A percentile compares a stretch with the other conserved stretches of the same genome.
Conservation (phyloP, 2,113 vertebrate genomes). For the Chamaea fasciata region DNA sequence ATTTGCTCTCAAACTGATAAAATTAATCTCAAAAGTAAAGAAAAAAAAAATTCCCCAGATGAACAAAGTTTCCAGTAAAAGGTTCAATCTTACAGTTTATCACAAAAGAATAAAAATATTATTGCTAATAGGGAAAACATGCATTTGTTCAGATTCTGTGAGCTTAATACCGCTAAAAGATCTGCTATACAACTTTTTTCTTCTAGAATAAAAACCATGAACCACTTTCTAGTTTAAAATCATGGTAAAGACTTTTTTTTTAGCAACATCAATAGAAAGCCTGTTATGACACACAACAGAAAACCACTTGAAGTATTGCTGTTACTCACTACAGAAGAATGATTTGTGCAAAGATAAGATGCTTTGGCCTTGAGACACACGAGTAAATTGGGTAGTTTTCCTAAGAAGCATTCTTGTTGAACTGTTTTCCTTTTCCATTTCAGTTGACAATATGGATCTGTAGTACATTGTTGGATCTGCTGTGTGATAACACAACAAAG, state of each 20-base stretch:
- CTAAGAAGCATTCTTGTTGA: constrained; percentile 58
- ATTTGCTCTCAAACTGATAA: background rate
- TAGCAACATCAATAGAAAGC: constrained; percentile 4
- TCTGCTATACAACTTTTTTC: background rate
- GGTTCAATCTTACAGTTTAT: background rate
- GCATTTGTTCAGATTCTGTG: background rate
- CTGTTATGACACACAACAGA: constrained; percentile 45
- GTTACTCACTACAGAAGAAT: constrained; percentile 54
- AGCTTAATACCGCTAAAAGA: background rate
- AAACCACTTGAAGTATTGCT: constrained; percentile 42
- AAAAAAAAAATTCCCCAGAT: background rate
- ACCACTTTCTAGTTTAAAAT: constrained; percentile 5
- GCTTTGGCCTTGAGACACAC: constrained; percentile 59
- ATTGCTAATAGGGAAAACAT: background rate
- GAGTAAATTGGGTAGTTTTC: constrained; percentile 61
- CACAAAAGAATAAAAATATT: background rate
- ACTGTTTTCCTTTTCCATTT: constrained; percentile 55
- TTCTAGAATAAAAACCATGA: background rate
- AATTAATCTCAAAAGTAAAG: background rate
- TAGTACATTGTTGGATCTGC: constrained; percentile 56
- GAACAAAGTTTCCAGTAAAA: background rate
- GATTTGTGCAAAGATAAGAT: constrained; percentile 55
- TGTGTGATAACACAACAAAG: constrained; percentile 59
- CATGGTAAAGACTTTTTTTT: background rate
- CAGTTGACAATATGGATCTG: constrained; percentile 57